Conservation (phyloP, 2,888 invertebrate genomes). For the Plagodis dolabraria region DNA sequence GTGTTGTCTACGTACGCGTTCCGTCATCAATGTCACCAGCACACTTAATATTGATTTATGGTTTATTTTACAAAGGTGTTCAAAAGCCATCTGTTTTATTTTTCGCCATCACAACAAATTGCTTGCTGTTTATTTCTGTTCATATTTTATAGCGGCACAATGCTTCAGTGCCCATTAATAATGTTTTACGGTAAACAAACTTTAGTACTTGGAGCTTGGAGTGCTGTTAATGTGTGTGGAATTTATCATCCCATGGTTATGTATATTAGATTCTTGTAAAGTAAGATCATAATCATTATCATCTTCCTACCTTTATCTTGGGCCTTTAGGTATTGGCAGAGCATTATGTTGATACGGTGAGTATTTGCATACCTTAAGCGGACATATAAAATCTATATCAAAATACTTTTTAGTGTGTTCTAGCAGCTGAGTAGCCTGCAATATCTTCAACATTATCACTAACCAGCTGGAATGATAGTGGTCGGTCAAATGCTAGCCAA, state of each 20-base stretch:
- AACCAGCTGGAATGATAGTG: no score
- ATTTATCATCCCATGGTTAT: neutral
- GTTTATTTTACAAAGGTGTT: conserved; percentile 1
- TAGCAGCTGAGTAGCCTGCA: no score
- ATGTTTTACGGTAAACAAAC: conserved; percentile 9
- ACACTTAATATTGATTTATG: conserved; percentile 7
- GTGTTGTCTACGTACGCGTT: conserved; percentile 1
- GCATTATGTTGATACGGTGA: no score
- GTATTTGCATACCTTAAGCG: no score
- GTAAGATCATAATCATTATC: no score
- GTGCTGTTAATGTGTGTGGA: neutral
- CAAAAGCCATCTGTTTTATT: conserved; percentile 13
- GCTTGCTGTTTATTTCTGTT: conserved; percentile 12
- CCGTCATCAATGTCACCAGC: conserved; percentile 2
- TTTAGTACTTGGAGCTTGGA: neutral
- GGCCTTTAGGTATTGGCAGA: no score
- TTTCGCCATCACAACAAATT: conserved; percentile 7
- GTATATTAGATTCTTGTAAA: no score
- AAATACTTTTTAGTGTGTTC: no score
- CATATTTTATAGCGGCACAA: conserved; percentile 6
- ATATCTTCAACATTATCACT: no score
- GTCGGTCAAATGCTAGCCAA: no score
- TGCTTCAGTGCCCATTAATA: conserved; percentile 5
- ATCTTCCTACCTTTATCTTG: neutral
- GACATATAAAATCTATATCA: no score